Percentiles rank a stretch among this genome's conserved stretches.
Conservation (phyloP, 2,113 vertebrate genomes). For the Hirundichthys speculiger region DNA sequence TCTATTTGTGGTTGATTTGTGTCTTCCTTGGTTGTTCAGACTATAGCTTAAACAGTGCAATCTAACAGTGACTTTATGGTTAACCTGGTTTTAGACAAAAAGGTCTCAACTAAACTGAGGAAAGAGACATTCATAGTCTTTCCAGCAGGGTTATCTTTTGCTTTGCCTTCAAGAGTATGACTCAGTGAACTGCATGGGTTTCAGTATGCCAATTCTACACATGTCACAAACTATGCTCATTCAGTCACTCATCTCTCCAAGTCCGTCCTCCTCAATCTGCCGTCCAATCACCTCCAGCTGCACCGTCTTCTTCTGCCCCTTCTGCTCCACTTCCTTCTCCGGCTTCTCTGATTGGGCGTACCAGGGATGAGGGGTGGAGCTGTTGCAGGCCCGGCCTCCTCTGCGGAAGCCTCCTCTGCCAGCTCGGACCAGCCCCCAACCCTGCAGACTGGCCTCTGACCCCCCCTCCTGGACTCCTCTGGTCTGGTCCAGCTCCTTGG, state of each 20-base stretch:
- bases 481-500: conserved; percentile 81
- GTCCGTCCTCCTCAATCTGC: conserved; percentile 57
- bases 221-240: too few relatives aligned
- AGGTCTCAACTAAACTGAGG: too few relatives aligned
- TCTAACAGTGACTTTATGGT: too few relatives aligned
- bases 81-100: too few relatives aligned
- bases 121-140: too few relatives aligned
- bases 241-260: conserved; percentile 66
- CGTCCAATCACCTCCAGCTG: conserved; percentile 80
- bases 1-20: too few relatives aligned
- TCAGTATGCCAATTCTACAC: too few relatives aligned
- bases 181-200: too few relatives aligned
- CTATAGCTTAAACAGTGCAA: too few relatives aligned
- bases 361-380: conserved; percentile 70
- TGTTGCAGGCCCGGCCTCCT: conserved; percentile 66
- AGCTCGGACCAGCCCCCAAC: conserved; percentile 81
- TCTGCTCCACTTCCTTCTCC: conserved; percentile 58
- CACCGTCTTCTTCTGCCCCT: conserved; percentile 74
- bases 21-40: too few relatives aligned
- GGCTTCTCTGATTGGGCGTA: conserved; percentile 57
- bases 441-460: conserved; percentile 63
- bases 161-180: too few relatives aligned
- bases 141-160: too few relatives aligned
- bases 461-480: conserved; percentile 70
- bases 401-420: conserved; percentile 81